Evolutionary conservation across 2,113 vertebrate genomes (phyloP), one percentile per base, ranked within the genome.

Genomic region (Nanorana parkeri): DNA sequence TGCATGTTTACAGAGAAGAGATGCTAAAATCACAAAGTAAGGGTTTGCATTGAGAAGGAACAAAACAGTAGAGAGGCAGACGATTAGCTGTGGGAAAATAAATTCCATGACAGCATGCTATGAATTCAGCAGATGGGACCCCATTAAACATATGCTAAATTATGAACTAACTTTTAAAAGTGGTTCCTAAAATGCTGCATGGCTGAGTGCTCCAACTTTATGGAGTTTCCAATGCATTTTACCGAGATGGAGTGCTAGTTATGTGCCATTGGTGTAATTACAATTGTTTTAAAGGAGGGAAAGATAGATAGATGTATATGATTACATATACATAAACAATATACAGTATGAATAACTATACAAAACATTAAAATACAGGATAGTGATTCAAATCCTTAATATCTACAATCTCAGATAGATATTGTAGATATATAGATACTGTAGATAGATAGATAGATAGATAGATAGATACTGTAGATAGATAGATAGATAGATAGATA

Each of bases 161-260:
- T 68, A 67, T 83, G 28, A 83, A 68, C 63, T 83, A 76, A 83
- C 71, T 83, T 83, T 83, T 83, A 76, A 76, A 75, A 82, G 69
- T 66, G 69, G 60, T 82, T 82, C 61, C 66, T 74, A 82, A 75
- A 74, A 60, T 74, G 68, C 64, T 73, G 69, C 61, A n/a, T 81
- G 55, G 68, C 47, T 54, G 61, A 82, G 61, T 82, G 69, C 80
- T 23, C 15, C 19, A 56, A 67, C 24, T 56, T 68, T 69, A 80
- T 80, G 24, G 78, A 26, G 60, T 47, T 68, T 26, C 21, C 10
- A 28, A 69, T 47, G 52, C 55, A 36, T 69, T 21, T 69, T 69
- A 69, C 54, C 20, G 51, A 69, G 66, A 80, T 32, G 58, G 56
- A 80, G 67, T 61, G 36, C 8, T 32, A 80, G 55, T 56, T 61